Conservation (phyloP, 2,113 vertebrate species). For the Microcebus lehilahytsara region DNA sequence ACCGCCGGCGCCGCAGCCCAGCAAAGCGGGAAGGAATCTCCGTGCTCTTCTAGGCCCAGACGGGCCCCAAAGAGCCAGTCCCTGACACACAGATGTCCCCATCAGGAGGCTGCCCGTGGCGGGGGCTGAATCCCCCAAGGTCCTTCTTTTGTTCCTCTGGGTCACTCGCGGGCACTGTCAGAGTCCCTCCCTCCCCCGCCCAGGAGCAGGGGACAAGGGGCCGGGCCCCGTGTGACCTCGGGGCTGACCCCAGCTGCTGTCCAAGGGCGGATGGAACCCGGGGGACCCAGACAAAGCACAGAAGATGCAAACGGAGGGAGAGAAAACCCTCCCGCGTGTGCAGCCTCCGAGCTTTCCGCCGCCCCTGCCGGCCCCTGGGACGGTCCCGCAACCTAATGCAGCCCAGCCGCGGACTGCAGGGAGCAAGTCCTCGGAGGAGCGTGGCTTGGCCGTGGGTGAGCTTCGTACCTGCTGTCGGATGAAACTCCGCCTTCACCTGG, state of each 20-base stretch:
- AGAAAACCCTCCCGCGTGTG: not conserved
- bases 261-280: no score
- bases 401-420: no score
- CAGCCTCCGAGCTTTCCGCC: no score
- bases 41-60: not conserved
- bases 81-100: accelerated
- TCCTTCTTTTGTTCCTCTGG: no score
- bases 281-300: not conserved
- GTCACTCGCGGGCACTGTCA: not conserved
- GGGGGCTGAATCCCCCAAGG: not conserved
- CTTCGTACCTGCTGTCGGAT: accelerated
- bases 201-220: no score
- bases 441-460: not conserved
- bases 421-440: not conserved
- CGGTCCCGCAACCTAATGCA: accelerated
- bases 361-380: not conserved
- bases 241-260: not conserved
- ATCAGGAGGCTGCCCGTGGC: not conserved
- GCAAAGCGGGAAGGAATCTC: not conserved
- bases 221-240: not conserved
- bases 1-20: not conserved
- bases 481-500: not conserved
- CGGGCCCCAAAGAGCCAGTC: no score
- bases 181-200: no score
- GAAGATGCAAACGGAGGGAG: not conserved